Base-by-base conservation (phyloP, 2,113 vertebrate genomes). In the Acrocephalus arundinaceus region DNA sequence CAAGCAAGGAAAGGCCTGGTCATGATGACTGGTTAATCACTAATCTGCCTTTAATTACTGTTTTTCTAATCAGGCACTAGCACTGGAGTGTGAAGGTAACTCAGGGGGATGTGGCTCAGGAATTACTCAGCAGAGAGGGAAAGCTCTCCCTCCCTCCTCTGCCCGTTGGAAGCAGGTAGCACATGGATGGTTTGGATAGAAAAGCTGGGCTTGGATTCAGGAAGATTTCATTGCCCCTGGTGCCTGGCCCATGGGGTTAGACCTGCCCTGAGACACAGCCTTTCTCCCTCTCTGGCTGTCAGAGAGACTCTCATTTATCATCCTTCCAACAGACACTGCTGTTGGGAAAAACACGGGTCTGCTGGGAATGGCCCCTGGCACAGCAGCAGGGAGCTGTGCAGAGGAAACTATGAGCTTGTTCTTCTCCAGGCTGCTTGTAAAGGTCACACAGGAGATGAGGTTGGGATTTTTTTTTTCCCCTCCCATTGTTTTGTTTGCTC, bases 11-110 rank as follows among this genome's bases (percentile, higher is more conserved):
- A 57, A 30, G 76, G n/a, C 78, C 49, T 5, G 12, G 15, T 72
- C 13, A 1, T 37, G 58, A 43, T 45, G 45, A n/a, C 65, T 79
- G 30, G 93, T 95, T 96, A 96, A 95, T 94, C 85, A 94, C 37
- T 96, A 73, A 92, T 66, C 79, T 85, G 30, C 23, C 10, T 39
- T 73, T 85, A 87, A 78, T 90, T 58, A 14, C 33, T 67, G 4
- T 11, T 55, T 70, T 45, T 54, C 43, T 54, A 78, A 85, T 61
- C 31, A 23, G 76, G 73, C 45, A 28, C n/a, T n/a, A 37, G 73
- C 77, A 66, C 19, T 2, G 9, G 72, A 62, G 51, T 70, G 79
- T 95, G 89, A 82, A 82, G 70, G 89, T 81, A 85, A 75, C 49
- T 83, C 5, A 3, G 46, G 78, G 35, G 37, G 49, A 61, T 4